A percentile compares a stretch with the other conserved stretches of the same genome.
Conservation (phyloP, 2,888 invertebrate species). For the Baccha elongata region DNA sequence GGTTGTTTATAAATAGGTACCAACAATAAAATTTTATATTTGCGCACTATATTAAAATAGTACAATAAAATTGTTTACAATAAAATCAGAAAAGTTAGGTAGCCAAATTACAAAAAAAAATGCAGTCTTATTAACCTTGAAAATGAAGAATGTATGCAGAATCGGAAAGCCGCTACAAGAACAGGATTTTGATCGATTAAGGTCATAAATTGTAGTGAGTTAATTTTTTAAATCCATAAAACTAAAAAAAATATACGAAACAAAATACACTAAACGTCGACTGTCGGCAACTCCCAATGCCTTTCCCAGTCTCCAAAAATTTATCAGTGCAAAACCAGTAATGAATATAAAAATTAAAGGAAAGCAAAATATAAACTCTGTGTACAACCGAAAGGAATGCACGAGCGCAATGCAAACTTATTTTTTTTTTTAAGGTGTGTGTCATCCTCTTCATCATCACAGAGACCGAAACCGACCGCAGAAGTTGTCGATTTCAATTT, state of each 20-base stretch:
- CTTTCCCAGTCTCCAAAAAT: slow-evolving; percentile 11
- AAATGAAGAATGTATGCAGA: neutral
- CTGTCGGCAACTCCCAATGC: slow-evolving; percentile 45
- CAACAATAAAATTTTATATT: slow-evolving; percentile 57
- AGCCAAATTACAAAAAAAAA: slow-evolving; percentile 16
- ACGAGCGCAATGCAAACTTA: slow-evolving; percentile 60
- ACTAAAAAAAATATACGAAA: slow-evolving; percentile 9
- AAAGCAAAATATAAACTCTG: slow-evolving; percentile 41
- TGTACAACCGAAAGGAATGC: slow-evolving; percentile 46
- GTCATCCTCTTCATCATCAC: slow-evolving; percentile 41
- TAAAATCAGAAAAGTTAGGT: neutral
- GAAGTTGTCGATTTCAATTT: slow-evolving; percentile 60
- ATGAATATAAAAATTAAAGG: slow-evolving; percentile 51
- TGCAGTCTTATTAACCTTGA: neutral
- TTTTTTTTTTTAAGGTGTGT: slow-evolving; percentile 64
- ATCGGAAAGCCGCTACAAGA: neutral
- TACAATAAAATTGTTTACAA: too few species aligned
- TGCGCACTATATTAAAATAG: slow-evolving; percentile 42
- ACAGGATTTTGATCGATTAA: slow-evolving; percentile 11
- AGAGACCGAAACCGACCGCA: slow-evolving; percentile 10
- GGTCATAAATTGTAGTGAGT: neutral
- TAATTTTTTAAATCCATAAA: slow-evolving; percentile 3
- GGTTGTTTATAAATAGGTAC: slow-evolving; percentile 46
- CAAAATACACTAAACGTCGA: slow-evolving; percentile 9
- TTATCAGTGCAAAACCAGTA: slow-evolving; percentile 16